Evolutionary conservation across 2,888 invertebrate genomes (phyloP), one percentile per base, ranked within the genome.

Genomic region (Lepetodrilus schrolli): DNA sequence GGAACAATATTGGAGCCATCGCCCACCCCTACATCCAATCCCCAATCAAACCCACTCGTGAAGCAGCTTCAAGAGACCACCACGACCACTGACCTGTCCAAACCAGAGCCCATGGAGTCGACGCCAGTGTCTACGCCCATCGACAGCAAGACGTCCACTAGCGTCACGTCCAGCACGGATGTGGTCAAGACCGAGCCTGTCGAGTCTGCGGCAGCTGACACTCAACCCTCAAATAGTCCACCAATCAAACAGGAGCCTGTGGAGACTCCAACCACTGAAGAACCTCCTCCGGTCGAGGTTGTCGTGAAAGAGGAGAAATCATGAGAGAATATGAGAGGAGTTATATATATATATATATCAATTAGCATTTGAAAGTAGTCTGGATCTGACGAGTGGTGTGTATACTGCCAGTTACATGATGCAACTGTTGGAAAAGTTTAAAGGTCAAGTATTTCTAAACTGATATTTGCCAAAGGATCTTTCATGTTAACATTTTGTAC

Each of bases 11-110:
- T 72, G 17, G 78, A 78, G n/a, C 65, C 72, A 34, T 72, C 73
- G 0, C 75, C 75, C 34, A 76, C 77, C n/a, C 78, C 78, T 0
- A 48, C 74, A 21, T 73, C 68, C 36, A 70, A 68, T 20, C 71
- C 73, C 0, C 36, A 68, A 26, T 43, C 51, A 8, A 78, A 80
- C 51, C 80, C 80, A 4, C 72, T 80, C 34, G 73, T 78, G 10
- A 34, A 69, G 38, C 77, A 77, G 65, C 76, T 79, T 1, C 68
- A 74, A 49, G 48, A 74, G 58, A 76, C 75, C 10, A 17, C 8
- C 36, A 23, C 37, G 20, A 2, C 21, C 20, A 8, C 66, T 1
- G 17, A 17, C 37, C 4, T 8, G 10, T 10, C 66, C 8, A 48
- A 10, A 13, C 47, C 47, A 7, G 7, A 3, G 10, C 30, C 7